Percentiles rank a stretch among this genome's conserved stretches.
These are phyloP conservation scores for Hyppa rectilinea DNA, from an alignment of 2,888 invertebrate genomes.

Conservation along the genomic window DNA sequence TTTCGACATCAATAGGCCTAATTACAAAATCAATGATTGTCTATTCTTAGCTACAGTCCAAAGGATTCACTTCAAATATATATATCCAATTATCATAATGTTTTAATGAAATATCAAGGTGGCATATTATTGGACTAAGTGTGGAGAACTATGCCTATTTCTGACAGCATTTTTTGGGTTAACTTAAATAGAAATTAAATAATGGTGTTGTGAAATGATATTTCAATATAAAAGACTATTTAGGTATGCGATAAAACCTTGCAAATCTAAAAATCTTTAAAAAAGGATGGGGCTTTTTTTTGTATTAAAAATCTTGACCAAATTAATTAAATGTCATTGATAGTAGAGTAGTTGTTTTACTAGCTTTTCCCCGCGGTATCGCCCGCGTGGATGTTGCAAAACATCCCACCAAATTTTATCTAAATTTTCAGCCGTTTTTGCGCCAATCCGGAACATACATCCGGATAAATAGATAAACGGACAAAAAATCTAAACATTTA, in stretches of 20 bases:
- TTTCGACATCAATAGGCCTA: constrained; percentile 21
- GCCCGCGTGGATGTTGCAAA: too few relatives aligned
- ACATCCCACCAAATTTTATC: too few relatives aligned
- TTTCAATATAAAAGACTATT: not conserved
- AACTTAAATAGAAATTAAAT: not conserved
- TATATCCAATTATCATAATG: constrained; percentile 53
- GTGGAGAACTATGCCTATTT: not conserved
- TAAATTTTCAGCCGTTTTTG: too few relatives aligned
- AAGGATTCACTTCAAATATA: constrained; percentile 41
- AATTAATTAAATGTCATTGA: not conserved
- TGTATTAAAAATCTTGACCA: not conserved
- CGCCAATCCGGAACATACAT: too few relatives aligned
- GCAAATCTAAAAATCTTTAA: not conserved
- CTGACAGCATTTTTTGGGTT: not conserved
- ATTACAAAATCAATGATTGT: constrained; percentile 19
- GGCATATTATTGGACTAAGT: not conserved
- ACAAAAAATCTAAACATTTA: too few relatives aligned
- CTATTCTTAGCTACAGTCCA: constrained; percentile 40
- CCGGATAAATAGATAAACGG: too few relatives aligned
- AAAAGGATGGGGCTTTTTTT: not conserved
- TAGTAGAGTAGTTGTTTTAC: too few relatives aligned
- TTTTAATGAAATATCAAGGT: constrained; percentile 53
- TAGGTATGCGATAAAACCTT: not conserved
- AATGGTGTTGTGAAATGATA: not conserved
- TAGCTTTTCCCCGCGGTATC: too few relatives aligned